Evolutionary conservation across 2,797 vertebrate genomes (phyloP).

Genomic region (Brachyrhaphis roseni): DNA sequence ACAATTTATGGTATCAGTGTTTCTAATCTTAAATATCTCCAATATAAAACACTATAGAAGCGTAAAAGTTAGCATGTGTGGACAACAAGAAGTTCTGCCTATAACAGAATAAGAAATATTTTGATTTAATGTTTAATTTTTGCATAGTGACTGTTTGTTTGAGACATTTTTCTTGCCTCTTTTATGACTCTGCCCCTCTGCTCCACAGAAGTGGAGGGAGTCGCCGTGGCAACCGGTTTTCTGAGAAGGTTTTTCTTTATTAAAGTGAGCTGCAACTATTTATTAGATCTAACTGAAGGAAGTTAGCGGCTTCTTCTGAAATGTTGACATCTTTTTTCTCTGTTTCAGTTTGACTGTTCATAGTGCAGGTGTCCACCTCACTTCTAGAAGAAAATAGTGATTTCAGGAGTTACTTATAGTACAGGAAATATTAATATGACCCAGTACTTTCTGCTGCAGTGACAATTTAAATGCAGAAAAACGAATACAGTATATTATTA

Average conservation of each 20-base stretch:
- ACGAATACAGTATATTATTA: neutral
- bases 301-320: neutral
- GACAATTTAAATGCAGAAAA: neutral
- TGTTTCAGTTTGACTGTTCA: neutral
- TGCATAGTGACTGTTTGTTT: neutral
- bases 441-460: neutral
- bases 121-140: neutral
- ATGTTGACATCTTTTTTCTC: neutral
- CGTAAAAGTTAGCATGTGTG: neutral
- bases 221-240: neutral
- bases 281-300: neutral
- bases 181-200: neutral
- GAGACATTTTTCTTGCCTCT: neutral
- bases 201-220: neutral
- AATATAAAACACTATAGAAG: neutral
- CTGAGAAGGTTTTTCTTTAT: neutral
- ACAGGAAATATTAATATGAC: neutral
- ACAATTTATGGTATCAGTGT: neutral
- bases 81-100: neutral
- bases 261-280: neutral
- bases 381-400: neutral
- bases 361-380: neutral
- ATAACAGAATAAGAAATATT: neutral
- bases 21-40: neutral
- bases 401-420: conserved; percentile 1